Base-by-base conservation (phyloP, 2,113 vertebrate genomes). In the Sinocyclocheilus maitianheensis region DNA sequence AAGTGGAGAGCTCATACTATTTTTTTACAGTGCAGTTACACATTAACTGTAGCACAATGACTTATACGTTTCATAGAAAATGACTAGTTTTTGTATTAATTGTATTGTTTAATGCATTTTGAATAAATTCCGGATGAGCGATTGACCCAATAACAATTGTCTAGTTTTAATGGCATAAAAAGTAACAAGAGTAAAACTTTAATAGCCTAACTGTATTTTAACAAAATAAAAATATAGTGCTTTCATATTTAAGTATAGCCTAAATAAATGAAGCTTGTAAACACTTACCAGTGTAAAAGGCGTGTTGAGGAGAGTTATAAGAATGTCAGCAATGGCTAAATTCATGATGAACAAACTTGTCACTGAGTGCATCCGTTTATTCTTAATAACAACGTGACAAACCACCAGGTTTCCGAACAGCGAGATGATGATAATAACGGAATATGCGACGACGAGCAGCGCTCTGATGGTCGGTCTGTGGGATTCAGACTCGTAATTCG, bases 251-350 rank as follows among this genome's bases (percentile, higher is more conserved):
- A 37, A 37, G 30, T 34, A 34, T 34, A 34, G 30, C 30, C 30
- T 34, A 16, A 69, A 69, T 9, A 34, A 71, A 16, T 11, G 34
- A 40, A 53, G 9, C 75, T 53, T 3, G 4, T 9, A 11, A 0
- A 48, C 12, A 84, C 95, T 95, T 91, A 96, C 95, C 95, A 96
- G 90, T 0, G 94, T 96, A 91, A 96, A 96, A 22, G 95, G 95
- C 0, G 95, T 94, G 91, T 96, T 96, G 84, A 96, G 90, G 3
- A 93, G 75, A 26, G 95, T 95, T 87, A 96, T 94, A 91, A 96
- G 94, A 89, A 96, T 91, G 0, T 96, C 96, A 0, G 94, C 95
- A 0, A 96, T 8, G 0, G 96, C 95, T 87, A 96, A 89, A 81
- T 96, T 96, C 85, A 92, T 90, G 0, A 96, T 95, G 92, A 96